phyloP scores from a whole-genome alignment of 2,113 vertebrate genomes.

The Jaculus jaculus region DNA sequence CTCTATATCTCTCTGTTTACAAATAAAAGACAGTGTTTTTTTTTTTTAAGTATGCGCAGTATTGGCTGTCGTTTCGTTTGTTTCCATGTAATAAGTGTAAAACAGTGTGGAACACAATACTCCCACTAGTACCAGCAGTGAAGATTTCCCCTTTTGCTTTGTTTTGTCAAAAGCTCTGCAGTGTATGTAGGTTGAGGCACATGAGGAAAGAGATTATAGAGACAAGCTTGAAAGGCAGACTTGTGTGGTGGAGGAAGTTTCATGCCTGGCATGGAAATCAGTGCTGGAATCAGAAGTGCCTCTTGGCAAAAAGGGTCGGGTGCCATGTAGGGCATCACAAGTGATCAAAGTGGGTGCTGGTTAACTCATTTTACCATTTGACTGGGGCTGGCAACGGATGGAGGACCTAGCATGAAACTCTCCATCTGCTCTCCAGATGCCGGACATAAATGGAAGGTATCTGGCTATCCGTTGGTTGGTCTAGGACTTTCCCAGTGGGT shows the following conservation, averaged over 20 bases:
- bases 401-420: background rate
- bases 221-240: background rate
- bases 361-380: background rate
- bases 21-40: too few species aligned
- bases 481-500: background rate
- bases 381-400: background rate
- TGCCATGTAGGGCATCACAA: background rate
- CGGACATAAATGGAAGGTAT: background rate
- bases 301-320: background rate
- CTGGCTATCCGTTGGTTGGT: background rate
- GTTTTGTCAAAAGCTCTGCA: background rate
- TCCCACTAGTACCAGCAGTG: background rate
- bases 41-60: too few species aligned
- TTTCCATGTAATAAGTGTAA: background rate
- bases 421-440: constrained; percentile 48
- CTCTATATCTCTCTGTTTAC: too few species aligned
- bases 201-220: background rate
- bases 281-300: constrained; percentile 1
- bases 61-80: background rate
- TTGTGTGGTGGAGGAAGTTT: background rate
- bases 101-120: background rate
- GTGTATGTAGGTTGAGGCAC: background rate
- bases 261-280: background rate
- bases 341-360: background rate
- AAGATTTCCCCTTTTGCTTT: background rate